Evolutionary conservation across 2,888 invertebrate species (phyloP), one percentile per base, ranked within the genome.

Genomic region (Nemoura dubitans): DNA sequence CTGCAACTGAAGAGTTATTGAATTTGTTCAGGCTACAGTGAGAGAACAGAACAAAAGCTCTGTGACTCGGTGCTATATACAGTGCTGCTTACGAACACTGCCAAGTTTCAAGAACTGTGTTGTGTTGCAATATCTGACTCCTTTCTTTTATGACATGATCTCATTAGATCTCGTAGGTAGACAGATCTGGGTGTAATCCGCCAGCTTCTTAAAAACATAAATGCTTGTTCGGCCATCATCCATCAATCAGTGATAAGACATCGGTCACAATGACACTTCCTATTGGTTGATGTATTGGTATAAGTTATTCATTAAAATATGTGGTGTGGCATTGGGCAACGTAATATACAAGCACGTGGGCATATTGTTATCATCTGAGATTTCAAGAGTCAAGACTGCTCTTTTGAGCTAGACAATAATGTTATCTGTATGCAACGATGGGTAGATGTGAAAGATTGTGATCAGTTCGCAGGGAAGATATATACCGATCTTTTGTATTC

Each of bases 121-220:
- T n/a, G n/a, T n/a, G n/a, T 36, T 36, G 36, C 36, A 36, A 36
- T 3, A 36, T n/a, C 36, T 36, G 1, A 59, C 59, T 59, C 59
- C 59, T 59, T 59, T 59, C 59, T 59, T 59, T 59, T 59, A 59
- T 59, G 59, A 59, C 59, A 21, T 59, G 59, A 59, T 59, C 59
- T 59, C 59, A 59, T 59, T 59, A 59, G 59, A 59, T 10, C 59
- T 59, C 36, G 59, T 59, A 59, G 59, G 59, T 59, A 59, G 59
- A 59, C 59, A 59, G 59, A 59, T 59, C 59, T 21, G 21, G 14
- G 59, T 59, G 59, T 59, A 59, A 59, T 59, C 59, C 59, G 59
- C 59, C 59, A 59, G 59, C 59, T 59, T 59, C 59, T 59, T 59
- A 59, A 59, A 59, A 59, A 16, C 59, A 59, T 59, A 59, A 59